Evolutionary conservation across 2,797 vertebrate genomes (phyloP).

Genomic region (Brachyrhaphis roseni): DNA sequence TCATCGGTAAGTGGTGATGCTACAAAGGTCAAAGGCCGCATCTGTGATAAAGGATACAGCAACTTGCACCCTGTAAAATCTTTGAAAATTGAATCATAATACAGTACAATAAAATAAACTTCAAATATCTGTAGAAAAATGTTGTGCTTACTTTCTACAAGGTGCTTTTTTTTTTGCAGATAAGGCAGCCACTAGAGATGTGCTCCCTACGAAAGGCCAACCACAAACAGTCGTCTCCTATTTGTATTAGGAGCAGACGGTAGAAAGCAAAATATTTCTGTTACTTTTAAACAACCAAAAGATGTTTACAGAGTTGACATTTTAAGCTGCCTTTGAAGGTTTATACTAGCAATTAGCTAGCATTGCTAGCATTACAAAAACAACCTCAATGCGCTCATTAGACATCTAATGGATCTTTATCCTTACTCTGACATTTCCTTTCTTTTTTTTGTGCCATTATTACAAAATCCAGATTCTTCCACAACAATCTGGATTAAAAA

Average conservation of each 20-base stretch:
- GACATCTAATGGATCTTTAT: not conserved
- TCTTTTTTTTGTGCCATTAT: not conserved
- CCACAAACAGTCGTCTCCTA: not conserved
- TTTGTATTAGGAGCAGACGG: not conserved
- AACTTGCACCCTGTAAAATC: not conserved
- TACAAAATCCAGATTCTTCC: not conserved
- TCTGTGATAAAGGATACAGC: not conserved
- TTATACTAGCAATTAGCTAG: not conserved
- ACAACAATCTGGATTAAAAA: not conserved
- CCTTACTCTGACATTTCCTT: not conserved
- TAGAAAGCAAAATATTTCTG: not conserved
- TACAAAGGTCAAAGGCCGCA: not conserved
- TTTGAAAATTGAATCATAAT: not conserved
- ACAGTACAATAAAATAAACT: not conserved
- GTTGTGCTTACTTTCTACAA: not conserved
- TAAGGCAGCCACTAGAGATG: not conserved
- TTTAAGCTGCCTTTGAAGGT: not conserved
- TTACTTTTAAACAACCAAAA: not conserved
- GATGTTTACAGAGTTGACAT: not conserved
- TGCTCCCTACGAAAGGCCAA: not conserved
- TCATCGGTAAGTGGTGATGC: not conserved
- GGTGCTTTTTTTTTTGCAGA: not conserved
- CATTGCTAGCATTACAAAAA: not conserved
- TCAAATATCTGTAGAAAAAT: not conserved
- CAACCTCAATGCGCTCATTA: not conserved